Conservation (phyloP, 2,888 invertebrate species). For the Orthosia incerta region DNA sequence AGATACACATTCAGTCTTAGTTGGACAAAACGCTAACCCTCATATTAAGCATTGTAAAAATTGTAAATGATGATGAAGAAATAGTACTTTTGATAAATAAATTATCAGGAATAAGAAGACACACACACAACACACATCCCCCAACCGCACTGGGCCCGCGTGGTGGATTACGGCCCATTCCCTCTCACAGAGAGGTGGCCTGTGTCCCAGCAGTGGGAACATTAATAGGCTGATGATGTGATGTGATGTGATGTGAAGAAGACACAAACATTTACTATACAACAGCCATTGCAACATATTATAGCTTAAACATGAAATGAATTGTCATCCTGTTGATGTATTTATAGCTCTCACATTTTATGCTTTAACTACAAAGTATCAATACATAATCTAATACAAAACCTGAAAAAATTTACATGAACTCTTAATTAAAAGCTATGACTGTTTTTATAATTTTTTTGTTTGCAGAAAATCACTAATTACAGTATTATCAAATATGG, state of each 20-base stretch:
- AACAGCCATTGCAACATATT: neutral
- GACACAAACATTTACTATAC: constrained; percentile 4
- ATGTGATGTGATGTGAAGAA: no score
- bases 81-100: constrained; percentile 15
- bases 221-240: no score
- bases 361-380: neutral
- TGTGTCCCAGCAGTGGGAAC: no score
- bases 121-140: no score
- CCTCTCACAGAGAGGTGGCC: no score
- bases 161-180: no score
- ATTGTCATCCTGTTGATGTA: neutral
- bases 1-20: neutral
- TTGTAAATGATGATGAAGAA: constrained; percentile 10
- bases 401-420: neutral
- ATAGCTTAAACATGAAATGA: constrained; percentile 3
- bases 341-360: constrained; percentile 1
- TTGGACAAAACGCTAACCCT: neutral
- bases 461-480: neutral
- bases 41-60: neutral
- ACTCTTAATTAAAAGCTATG: neutral
- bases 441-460: neutral
- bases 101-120: constrained; percentile 43
- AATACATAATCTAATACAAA: constrained; percentile 13
- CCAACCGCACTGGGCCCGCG: no score
- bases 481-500: neutral